phyloP scores from a whole-genome alignment of 2,797 vertebrate genomes.

The Margarornis squamiger region DNA sequence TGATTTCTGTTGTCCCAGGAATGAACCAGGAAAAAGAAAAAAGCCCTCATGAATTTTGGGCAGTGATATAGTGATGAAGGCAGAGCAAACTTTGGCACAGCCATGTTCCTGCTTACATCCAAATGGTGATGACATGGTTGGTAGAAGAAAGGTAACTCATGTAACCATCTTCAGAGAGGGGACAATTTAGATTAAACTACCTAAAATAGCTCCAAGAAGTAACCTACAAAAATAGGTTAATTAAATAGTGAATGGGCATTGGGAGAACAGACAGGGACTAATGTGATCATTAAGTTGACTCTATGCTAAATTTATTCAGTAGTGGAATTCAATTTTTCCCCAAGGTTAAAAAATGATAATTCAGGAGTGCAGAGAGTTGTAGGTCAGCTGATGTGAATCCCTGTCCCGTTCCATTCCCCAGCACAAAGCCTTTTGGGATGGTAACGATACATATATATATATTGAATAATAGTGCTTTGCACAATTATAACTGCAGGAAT shows the following conservation, averaged over 20 bases:
- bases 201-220: constrained; percentile 49
- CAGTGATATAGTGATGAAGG: not conserved
- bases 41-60: not conserved
- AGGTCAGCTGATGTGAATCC: not conserved
- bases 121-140: not conserved
- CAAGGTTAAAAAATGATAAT: constrained; percentile 46
- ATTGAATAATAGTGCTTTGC: not conserved
- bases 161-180: constrained; percentile 40
- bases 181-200: constrained; percentile 42
- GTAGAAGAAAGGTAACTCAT: not conserved
- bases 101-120: not conserved
- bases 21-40: not conserved
- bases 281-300: constrained; percentile 65
- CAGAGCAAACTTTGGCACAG: not conserved
- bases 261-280: constrained; percentile 65
- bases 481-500: not conserved
- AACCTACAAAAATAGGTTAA: constrained; percentile 73
- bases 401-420: not conserved
- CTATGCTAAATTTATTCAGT: constrained; percentile 53
- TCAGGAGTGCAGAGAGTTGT: not conserved
- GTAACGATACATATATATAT: not conserved
- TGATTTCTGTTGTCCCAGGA: not conserved
- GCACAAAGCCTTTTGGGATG: not conserved
- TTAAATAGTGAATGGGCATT: constrained; percentile 50
- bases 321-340: constrained; percentile 14